Evolutionary conservation across 2,113 vertebrate genomes (phyloP), one percentile per base, ranked within the genome.

Genomic region (Progne subis): DNA sequence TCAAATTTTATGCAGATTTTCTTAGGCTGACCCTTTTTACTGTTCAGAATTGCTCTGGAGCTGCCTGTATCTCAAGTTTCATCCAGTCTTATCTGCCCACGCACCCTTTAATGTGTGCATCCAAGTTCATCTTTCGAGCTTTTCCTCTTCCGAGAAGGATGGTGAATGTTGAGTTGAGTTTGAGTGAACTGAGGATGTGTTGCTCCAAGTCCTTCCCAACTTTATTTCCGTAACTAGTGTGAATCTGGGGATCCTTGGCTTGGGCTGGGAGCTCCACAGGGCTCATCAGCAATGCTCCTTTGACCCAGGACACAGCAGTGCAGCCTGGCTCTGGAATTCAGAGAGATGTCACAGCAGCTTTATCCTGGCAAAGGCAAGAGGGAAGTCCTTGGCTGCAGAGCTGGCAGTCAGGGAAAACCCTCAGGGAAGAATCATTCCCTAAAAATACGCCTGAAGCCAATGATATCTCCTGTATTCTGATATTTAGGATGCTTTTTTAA

Each of bases 151-250:
- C 31, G 50, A 31, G 15, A 71, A 34, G 19, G 32, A 23, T 10
- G 6, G 25, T n/a, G 31, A 50, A 14, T 10, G 13, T 26, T 63
- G 61, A 15, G 13, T 26, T 63, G 61, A 15, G 37, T 65, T 72
- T 29, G 47, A 63, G 39, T 8, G 19, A 74, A 34, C 69, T 39
- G 39, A 68, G 52, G 49, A 14, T 9, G 11, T 6, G 0, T 83
- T 50, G 26, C 7, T 16, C 55, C 0, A 0, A 31, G 21, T 55
- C 24, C 46, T 14, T 82, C 4, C 2, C 50, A 23, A 6, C 37
- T 46, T 52, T 26, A 26, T 85, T 63, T 50, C 23, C 4, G 1
- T 53, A 24, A 46, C 5, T 2, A 8, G 4, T 25, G 13, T 55
- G 55, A 74, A 64, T n/a, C 59, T 87, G 50, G 39, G 52, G 31